phyloP scores from a whole-genome alignment of 1,140 invertebrate genomes.

The Frieseomelitta varia region DNA sequence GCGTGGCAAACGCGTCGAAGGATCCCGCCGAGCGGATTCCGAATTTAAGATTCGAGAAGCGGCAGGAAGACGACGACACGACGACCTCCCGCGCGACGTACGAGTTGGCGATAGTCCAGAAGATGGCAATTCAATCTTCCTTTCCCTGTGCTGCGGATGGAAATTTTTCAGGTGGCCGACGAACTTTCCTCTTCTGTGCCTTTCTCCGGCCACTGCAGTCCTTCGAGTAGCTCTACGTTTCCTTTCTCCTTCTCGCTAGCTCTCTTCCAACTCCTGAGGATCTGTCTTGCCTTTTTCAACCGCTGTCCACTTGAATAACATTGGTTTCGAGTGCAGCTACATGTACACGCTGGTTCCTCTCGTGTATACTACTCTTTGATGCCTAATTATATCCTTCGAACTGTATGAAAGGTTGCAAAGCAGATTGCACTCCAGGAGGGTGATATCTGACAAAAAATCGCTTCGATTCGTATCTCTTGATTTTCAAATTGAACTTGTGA shows the following conservation, averaged over 20 bases:
- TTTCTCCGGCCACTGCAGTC: slow-evolving; percentile 40
- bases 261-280: slow-evolving; percentile 9
- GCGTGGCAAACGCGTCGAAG: slow-evolving; percentile 39
- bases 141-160: slow-evolving; percentile 57
- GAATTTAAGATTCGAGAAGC: slow-evolving; percentile 70
- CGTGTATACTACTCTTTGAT: not conserved
- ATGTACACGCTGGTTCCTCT: not conserved
- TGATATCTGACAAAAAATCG: too few relatives aligned
- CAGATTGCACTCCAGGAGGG: too few relatives aligned
- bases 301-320: not conserved
- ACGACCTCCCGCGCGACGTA: slow-evolving; percentile 60
- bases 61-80: slow-evolving; percentile 59
- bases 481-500: too few relatives aligned
- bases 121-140: slow-evolving; percentile 72
- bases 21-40: slow-evolving; percentile 44
- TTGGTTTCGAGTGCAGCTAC: not conserved
- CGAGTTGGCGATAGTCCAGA: slow-evolving; percentile 68
- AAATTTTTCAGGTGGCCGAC: slow-evolving; percentile 64
- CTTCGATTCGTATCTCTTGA: too few relatives aligned
- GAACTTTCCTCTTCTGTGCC: slow-evolving; percentile 60
- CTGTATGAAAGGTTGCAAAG: not conserved
- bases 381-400: slow-evolving; percentile 7
- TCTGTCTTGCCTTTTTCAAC: slow-evolving; percentile 36
- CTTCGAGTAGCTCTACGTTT: slow-evolving; percentile 38
- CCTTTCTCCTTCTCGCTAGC: slow-evolving; percentile 20